A percentile compares a stretch with the other conserved stretches of the same genome.
phyloP scores from a whole-genome alignment of 2,888 invertebrate genomes.

The Chymomyza caudatula region DNA sequence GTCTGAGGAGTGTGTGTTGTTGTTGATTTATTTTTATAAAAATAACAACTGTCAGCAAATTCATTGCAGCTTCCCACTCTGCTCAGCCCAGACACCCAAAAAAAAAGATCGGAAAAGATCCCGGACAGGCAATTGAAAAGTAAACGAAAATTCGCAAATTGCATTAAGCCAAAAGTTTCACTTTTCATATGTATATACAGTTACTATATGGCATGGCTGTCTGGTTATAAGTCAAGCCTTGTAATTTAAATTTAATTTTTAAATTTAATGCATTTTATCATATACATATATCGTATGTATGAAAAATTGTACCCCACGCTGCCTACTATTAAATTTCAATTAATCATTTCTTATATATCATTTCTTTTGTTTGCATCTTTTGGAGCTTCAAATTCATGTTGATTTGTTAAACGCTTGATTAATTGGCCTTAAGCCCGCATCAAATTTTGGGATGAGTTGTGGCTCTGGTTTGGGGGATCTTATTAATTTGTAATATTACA shows the following conservation, averaged over 20 bases:
- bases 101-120: slow-evolving; percentile 3
- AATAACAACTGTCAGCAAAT: slow-evolving; percentile 68
- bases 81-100: background rate
- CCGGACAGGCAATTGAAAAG: slow-evolving; percentile 16
- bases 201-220: background rate
- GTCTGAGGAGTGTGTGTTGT: slow-evolving; percentile 1
- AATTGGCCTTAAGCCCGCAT: slow-evolving; percentile 63
- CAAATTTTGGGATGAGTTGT: slow-evolving; percentile 25
- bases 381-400: slow-evolving; percentile 25
- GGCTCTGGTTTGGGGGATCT: slow-evolving; percentile 31
- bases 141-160: slow-evolving; percentile 39
- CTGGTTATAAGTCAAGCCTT: background rate
- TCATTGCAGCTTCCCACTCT: slow-evolving; percentile 45
- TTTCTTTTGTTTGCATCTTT: slow-evolving; percentile 25
- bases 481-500: slow-evolving; percentile 67
- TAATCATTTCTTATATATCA: slow-evolving; percentile 47
- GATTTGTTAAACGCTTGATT: slow-evolving; percentile 69
- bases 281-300: no score
- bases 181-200: slow-evolving; percentile 53
- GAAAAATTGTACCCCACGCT: slow-evolving; percentile 33
- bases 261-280: slow-evolving; percentile 6
- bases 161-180: slow-evolving; percentile 58
- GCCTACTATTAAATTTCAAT: slow-evolving; percentile 58
- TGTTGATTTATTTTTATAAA: slow-evolving; percentile 65
- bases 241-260: slow-evolving; percentile 14